Percentiles rank a stretch among this genome's conserved stretches.
These are phyloP conservation scores for Aricia agestis DNA, from an alignment of 1,140 invertebrate species.

Conservation along the genomic window DNA sequence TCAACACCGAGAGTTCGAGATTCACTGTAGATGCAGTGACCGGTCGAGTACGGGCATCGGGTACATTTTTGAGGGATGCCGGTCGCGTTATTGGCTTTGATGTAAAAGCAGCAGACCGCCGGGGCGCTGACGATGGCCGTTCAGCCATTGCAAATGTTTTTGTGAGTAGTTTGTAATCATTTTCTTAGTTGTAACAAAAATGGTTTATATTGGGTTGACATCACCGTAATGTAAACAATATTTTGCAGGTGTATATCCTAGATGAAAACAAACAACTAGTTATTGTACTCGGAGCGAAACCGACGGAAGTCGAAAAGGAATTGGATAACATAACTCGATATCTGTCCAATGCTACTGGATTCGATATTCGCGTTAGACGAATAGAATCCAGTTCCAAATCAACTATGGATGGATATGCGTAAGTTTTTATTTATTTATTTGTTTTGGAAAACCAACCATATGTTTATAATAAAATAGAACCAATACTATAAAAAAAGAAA, in stretches of 20 bases:
- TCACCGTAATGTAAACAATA: not conserved
- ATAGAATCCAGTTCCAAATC: constrained; percentile 81
- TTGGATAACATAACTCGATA: constrained; percentile 83
- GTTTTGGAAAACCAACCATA: too few species aligned
- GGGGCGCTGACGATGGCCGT: constrained; percentile 85
- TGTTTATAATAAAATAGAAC: too few species aligned
- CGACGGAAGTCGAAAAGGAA: constrained; percentile 83
- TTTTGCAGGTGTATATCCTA: constrained; percentile 84
- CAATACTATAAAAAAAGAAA: too few species aligned
- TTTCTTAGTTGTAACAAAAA: too few species aligned
- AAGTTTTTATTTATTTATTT: too few species aligned
- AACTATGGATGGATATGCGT: constrained; percentile 79
- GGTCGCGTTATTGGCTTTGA: constrained; percentile 89
- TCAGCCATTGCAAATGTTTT: constrained; percentile 90
- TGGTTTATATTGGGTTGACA: not conserved
- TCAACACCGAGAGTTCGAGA: constrained; percentile 81
- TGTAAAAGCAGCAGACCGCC: constrained; percentile 89
- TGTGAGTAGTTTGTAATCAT: constrained; percentile 76
- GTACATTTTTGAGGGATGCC: constrained; percentile 80
- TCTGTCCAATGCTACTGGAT: constrained; percentile 83
- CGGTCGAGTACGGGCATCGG: constrained; percentile 84
- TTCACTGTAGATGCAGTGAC: constrained; percentile 86
- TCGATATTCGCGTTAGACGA: constrained; percentile 86
- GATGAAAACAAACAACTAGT: constrained; percentile 88
- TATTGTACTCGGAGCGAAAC: constrained; percentile 84